A percentile compares a stretch with the other conserved stretches of the same genome.
Conservation (phyloP, 2,797 vertebrate species). For the Eospalax fontanierii region DNA sequence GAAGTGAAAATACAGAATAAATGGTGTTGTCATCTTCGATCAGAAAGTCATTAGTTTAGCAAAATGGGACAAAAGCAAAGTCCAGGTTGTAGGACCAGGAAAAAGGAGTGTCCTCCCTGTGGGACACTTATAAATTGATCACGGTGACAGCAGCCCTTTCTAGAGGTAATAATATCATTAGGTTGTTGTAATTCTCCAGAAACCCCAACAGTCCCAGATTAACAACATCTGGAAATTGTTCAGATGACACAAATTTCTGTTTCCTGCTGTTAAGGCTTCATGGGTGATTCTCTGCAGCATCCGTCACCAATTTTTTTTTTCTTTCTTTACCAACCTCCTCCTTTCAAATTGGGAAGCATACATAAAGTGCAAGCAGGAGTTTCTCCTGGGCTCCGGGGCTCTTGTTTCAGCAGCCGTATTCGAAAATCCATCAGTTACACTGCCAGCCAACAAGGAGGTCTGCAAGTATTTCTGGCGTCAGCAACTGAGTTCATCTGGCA, state of each 20-base stretch:
- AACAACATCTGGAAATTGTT: conserved; percentile 79
- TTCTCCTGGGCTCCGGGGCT: conserved; percentile 72
- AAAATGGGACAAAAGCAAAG: conserved; percentile 54
- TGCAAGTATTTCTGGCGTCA: conserved; percentile 75
- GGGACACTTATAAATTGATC: conserved; percentile 63
- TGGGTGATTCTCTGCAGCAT: conserved; percentile 61
- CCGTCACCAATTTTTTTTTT: conserved; percentile 65
- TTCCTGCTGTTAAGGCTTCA: conserved; percentile 77
- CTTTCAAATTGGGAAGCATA: conserved; percentile 78
- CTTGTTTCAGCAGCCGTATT: conserved; percentile 73
- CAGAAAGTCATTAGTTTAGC: conserved; percentile 58
- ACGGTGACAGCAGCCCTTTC: conserved; percentile 74
- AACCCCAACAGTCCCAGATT: conserved; percentile 61
- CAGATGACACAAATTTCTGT: conserved; percentile 79
- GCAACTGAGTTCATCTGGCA: conserved; percentile 83
- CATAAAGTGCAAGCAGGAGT: conserved; percentile 91
- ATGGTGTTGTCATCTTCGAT: conserved; percentile 22
- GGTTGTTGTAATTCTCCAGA: conserved; percentile 76
- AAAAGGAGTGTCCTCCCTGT: conserved; percentile 49
- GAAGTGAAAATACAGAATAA: conserved; percentile 59
- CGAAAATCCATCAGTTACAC: conserved; percentile 82
- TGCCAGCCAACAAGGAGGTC: conserved; percentile 65
- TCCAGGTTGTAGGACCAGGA: conserved; percentile 12
- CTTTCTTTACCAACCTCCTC: conserved; percentile 81
- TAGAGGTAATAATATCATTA: conserved; percentile 74